Evolutionary conservation across 2,888 invertebrate genomes (phyloP), one percentile per base, ranked within the genome.

Genomic region (Athripsodes cinereus): DNA sequence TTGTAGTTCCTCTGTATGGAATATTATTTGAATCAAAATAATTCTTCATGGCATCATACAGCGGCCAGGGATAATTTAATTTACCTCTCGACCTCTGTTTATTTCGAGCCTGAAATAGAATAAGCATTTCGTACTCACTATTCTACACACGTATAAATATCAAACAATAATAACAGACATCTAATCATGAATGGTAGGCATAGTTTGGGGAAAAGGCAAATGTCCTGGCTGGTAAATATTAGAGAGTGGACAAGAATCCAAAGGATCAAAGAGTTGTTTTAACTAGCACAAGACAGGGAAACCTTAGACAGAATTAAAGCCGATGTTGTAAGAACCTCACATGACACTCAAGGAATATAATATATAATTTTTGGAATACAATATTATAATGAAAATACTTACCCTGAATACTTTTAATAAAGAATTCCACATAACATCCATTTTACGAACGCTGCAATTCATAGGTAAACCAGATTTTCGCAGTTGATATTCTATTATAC

Each of bases 351-450:
- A n/a, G n/a, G n/a, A n/a, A n/a, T n/a, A n/a, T n/a, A n/a, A n/a
- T n/a, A n/a, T n/a, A n/a, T n/a, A 20, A 19, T 19, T 2, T 20
- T 6, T 47, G 47, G 2, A 20, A 19, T n/a, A 19, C 3, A 47
- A 19, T 19, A 8, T 20, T 8, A 19, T 13, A 47, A 11, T 13
- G 6, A 16, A 16, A 46, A 35, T 2, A 49, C 56, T 53, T n/a
- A 59, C 64, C 22, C 57, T 55, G 46, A 78, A 79, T 58, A 72
- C 76, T 40, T 68, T 72, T 58, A 70, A 70, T 26, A 78, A 68
- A 58, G 76, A 72, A 51, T 74, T 74, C 78, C 78, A 78, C 35
- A 79, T 66, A 19, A 72, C 73, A 63, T 76, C 74, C 50, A 79
- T 69, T 57, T 78, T 78, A 64, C 74, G 76, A 47, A 78, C 69